Evolutionary conservation across 2,113 vertebrate species (phyloP), one percentile per base, ranked within the genome.

Genomic region (Gopherus flavomarginatus): DNA sequence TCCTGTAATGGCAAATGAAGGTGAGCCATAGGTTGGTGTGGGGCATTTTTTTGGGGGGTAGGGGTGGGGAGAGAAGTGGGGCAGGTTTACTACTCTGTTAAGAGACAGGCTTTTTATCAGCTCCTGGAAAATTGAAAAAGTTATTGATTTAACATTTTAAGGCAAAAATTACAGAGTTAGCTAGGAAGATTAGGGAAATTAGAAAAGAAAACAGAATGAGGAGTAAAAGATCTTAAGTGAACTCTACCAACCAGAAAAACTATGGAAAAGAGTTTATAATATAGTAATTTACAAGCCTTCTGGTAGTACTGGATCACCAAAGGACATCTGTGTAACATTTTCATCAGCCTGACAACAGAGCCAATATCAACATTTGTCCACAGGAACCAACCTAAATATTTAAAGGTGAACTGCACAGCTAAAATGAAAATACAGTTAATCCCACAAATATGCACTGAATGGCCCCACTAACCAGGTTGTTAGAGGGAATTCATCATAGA

Each of bases 341-440:
- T 96, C 97, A 97, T 97, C 95, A 96, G 93, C 92, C 97, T 89
- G 88, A 96, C 86, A 87, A 85, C 79, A 90, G 93, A 97, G 97
- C 97, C 97, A 98, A 97, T 82, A 93, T 96, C 96, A 97, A 97
- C 97, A 97, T 97, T 96, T 97, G 92, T 98, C 93, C 94, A 72
- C 95, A 97, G 94, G 97, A 97, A 97, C 97, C 94, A 97, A 97
- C 95, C 95, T 96, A 98, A 98, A 97, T 97, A 97, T 98, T 97
- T 97, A 97, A 98, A 98, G 97, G 97, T 96, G 97, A 97, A 96
- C 91, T 93, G 91, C 65, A 95, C 94, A 94, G 87, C 96, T 97
- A 79, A 98, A 98, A 97, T 84, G 92, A 97, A 97, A 97, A 88
- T 95, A 97, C 96, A 97, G 94, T 96, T 98, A 97, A 97, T 96